A percentile compares a stretch with the other conserved stretches of the same genome.
These are phyloP conservation scores for Trididemnum clinides DNA, from an alignment of 23 tunicate species.

Conservation along the genomic window DNA sequence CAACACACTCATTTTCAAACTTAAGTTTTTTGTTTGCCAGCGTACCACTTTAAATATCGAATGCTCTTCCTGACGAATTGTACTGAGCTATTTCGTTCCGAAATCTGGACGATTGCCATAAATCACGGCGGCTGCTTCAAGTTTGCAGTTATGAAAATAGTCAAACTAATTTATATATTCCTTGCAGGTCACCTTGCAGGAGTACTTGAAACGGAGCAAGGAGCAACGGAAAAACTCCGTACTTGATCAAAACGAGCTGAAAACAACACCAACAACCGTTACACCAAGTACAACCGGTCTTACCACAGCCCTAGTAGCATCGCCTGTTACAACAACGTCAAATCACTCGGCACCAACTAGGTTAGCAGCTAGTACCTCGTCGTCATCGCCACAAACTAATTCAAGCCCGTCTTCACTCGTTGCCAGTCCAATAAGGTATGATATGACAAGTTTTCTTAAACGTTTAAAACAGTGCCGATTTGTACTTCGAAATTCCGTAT, in stretches of 20 bases:
- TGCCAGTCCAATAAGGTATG: not conserved
- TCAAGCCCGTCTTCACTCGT: not conserved
- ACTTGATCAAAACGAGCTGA: not conserved
- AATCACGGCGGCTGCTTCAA: too few species aligned
- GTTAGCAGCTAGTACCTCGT: not conserved
- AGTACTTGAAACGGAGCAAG: slow-evolving; percentile 56
- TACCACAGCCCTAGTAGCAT: not conserved
- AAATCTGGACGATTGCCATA: too few species aligned
- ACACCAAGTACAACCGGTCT: not conserved
- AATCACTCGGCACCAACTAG: not conserved
- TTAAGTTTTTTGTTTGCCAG: too few species aligned
- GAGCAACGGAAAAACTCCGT: slow-evolving; percentile 9
- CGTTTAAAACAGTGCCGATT: too few species aligned
- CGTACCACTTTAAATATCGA: too few species aligned
- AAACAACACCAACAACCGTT: not conserved
- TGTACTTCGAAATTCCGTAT: too few species aligned
- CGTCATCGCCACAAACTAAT: not conserved
- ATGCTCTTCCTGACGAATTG: too few species aligned
- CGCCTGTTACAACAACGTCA: not conserved
- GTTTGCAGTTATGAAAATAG: too few species aligned
- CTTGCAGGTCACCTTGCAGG: slow-evolving; percentile 57
- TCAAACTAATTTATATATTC: too few species aligned
- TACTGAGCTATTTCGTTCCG: too few species aligned
- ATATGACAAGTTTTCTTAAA: too few species aligned
- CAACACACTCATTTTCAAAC: too few species aligned